A percentile compares a stretch with the other conserved stretches of the same genome.
Evolutionary conservation across 2,888 invertebrate genomes (phyloP).

Genomic region (Caenorhabditis sp.): DNA sequence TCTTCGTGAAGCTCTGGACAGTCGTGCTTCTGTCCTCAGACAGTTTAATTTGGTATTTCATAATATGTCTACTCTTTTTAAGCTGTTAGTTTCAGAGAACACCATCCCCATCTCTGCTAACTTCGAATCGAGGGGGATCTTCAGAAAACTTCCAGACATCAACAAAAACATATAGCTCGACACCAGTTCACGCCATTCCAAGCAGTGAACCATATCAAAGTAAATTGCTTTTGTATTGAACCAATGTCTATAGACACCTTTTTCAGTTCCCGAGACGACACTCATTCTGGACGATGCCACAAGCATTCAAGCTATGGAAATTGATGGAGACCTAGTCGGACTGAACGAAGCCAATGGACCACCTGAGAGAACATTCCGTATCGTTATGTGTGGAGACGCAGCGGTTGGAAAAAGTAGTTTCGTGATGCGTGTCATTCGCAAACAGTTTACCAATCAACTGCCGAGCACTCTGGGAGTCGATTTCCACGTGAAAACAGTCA

Average conservation of each 20-base stretch:
- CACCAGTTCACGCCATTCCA: conserved; percentile 45
- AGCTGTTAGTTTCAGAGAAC: conserved; percentile 52
- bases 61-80: not conserved
- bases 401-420: conserved; percentile 87
- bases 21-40: conserved; percentile 70
- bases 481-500: conserved; percentile 86
- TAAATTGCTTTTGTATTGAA: not conserved
- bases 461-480: conserved; percentile 87
- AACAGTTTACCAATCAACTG: conserved; percentile 85
- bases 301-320: conserved; percentile 44
- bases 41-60: conserved; percentile 75
- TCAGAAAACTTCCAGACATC: conserved; percentile 51
- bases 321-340: conserved; percentile 43
- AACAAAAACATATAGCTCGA: conserved; percentile 27
- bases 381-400: conserved; percentile 86
- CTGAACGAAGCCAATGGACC: conserved; percentile 72
- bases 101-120: conserved; percentile 62
- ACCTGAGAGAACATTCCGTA: conserved; percentile 86
- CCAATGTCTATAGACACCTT: too few species aligned
- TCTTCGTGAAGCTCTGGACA: conserved; percentile 85
- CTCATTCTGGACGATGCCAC: conserved; percentile 56
- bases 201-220: conserved; percentile 14
- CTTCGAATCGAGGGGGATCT: conserved; percentile 40
- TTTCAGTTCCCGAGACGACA: conserved; percentile 51
- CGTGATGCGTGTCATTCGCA: conserved; percentile 86